Conservation (phyloP, 2,797 vertebrate species). For the Petrocephalus schoutedeni region DNA sequence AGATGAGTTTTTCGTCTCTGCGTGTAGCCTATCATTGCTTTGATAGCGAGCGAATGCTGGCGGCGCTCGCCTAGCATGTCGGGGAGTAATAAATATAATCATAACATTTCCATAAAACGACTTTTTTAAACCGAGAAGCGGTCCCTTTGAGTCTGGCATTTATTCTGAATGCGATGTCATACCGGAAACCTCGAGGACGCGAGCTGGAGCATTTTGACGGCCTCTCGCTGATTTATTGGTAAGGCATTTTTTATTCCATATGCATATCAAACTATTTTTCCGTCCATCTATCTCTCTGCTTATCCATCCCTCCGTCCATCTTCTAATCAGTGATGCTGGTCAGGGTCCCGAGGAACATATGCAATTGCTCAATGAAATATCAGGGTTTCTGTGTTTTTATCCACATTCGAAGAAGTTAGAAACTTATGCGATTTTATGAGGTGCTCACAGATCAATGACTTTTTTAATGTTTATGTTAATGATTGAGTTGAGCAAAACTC, state of each 20-base stretch:
- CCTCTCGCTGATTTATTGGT: constrained; percentile 84
- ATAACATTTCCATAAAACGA: neutral
- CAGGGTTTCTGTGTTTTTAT: neutral
- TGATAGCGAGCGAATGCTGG: constrained; percentile 48
- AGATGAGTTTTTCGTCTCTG: constrained; percentile 20
- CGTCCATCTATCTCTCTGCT: neutral
- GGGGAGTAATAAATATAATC: neutral
- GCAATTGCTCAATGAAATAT: neutral
- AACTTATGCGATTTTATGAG: neutral
- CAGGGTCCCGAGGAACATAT: neutral
- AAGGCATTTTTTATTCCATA: constrained; percentile 35
- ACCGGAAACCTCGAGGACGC: constrained; percentile 63
- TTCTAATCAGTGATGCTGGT: neutral
- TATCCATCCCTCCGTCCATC: neutral
- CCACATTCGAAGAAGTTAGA: neutral
- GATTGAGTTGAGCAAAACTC: neutral
- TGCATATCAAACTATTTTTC: neutral
- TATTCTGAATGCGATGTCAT: constrained; percentile 61
- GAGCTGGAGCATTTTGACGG: constrained; percentile 72
- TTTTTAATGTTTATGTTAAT: neutral
- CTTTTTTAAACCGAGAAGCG: neutral
- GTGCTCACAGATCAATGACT: neutral
- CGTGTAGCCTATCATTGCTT: constrained; percentile 38
- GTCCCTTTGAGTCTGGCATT: neutral
- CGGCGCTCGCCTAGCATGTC: neutral